Evolutionary conservation across 2,113 vertebrate species (phyloP).

Genomic region (Dinomys branickii): DNA sequence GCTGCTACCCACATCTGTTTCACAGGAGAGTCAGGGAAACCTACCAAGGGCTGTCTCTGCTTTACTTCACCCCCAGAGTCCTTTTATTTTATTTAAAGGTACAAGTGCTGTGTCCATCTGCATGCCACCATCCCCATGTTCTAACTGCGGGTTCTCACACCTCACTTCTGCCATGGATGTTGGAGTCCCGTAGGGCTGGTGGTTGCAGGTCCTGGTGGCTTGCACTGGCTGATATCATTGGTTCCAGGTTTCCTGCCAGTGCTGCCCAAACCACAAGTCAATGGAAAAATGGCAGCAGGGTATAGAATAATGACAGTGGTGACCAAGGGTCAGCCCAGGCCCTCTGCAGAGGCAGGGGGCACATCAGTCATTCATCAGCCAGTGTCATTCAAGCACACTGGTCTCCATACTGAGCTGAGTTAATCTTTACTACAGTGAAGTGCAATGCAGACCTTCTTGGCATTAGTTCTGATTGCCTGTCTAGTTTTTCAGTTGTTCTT

Average conservation of each 20-base stretch:
- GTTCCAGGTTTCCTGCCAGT: not conserved
- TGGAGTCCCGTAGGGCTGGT: too few relatives aligned
- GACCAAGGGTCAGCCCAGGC: not conserved
- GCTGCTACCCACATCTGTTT: rapidly evolving
- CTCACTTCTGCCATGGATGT: not conserved
- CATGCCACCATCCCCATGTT: rapidly evolving
- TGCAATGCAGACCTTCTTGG: not conserved
- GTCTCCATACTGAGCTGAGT: rapidly evolving
- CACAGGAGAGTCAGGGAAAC: too few relatives aligned
- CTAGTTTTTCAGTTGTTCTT: not conserved
- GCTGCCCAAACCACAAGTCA: not conserved
- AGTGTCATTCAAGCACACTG: not conserved
- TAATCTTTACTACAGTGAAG: rapidly evolving
- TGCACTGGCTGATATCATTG: too few relatives aligned
- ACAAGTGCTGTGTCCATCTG: rapidly evolving
- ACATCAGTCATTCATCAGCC: rapidly evolving
- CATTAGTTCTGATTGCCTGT: not conserved
- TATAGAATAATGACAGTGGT: not conserved
- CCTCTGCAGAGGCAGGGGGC: rapidly evolving
- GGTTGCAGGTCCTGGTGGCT: not conserved
- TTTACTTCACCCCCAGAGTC: not conserved
- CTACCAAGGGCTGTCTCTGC: not conserved
- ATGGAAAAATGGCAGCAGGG: not conserved
- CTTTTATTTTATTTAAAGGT: not conserved
- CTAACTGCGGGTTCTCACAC: not conserved